phyloP scores from a whole-genome alignment of 1,140 invertebrate species.

The Drosophila orena region DNA sequence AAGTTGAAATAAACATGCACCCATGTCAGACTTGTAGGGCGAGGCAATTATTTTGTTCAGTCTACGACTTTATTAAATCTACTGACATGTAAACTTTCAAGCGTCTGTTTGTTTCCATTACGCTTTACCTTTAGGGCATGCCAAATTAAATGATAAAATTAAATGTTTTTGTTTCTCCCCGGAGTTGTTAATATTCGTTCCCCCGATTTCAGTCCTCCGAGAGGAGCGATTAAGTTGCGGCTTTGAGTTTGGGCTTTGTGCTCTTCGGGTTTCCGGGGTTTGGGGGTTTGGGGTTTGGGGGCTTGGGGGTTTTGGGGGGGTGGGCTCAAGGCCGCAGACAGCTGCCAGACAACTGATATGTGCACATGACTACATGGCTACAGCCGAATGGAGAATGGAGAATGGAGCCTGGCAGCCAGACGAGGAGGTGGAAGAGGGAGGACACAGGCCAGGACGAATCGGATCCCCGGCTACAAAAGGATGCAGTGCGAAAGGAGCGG shows the following conservation, averaged over 20 bases:
- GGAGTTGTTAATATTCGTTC: constrained; percentile 49
- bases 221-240: constrained; percentile 74
- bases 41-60: constrained; percentile 6
- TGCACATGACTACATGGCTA: constrained; percentile 77
- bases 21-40: not conserved
- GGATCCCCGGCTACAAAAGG: constrained; percentile 61
- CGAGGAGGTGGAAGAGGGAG: constrained; percentile 36
- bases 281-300: constrained; percentile 10
- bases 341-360: constrained; percentile 84
- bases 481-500: constrained; percentile 41
- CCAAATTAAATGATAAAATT: constrained; percentile 59
- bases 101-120: constrained; percentile 32
- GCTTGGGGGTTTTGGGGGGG: constrained; percentile 30
- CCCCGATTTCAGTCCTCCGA: not conserved
- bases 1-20: not conserved
- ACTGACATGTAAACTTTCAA: constrained; percentile 2
- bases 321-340: constrained; percentile 79
- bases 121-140: constrained; percentile 30
- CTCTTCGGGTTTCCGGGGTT: no score
- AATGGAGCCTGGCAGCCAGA: constrained; percentile 44
- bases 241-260: constrained; percentile 53
- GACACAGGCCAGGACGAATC: constrained; percentile 50
- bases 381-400: constrained; percentile 48
- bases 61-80: constrained; percentile 24
- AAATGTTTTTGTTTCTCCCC: constrained; percentile 33